Percentiles rank a stretch among this genome's conserved stretches.
Conservation (phyloP, 1,140 invertebrate species). For the Caenorhabditis latens region DNA sequence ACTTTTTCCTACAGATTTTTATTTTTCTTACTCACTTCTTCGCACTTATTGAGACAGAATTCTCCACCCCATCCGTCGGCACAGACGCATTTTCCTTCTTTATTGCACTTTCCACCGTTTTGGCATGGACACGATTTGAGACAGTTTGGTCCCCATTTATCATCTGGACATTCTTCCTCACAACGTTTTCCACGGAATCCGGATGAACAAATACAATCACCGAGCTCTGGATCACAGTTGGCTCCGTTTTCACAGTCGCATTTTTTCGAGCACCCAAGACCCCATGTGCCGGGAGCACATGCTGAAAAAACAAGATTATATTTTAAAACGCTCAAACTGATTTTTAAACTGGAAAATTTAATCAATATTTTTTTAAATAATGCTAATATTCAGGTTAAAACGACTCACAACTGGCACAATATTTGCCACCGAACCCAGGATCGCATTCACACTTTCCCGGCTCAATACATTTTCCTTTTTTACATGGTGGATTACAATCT, state of each 20-base stretch:
- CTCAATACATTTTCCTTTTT: conserved; percentile 87
- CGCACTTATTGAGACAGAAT: conserved; percentile 79
- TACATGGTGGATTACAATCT: conserved; percentile 85
- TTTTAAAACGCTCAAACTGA: conserved; percentile 77
- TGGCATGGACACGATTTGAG: conserved; percentile 69
- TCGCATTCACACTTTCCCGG: conserved; percentile 89
- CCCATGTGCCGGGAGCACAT: conserved; percentile 86
- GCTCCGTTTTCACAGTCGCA: conserved; percentile 82
- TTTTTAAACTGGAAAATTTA: conserved; percentile 60
- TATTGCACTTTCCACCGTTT: conserved; percentile 83
- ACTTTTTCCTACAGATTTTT: too few relatives aligned
- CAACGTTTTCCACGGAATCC: conserved; percentile 87
- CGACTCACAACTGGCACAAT: conserved; percentile 80
- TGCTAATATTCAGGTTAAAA: conserved; percentile 45
- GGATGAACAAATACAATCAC: conserved; percentile 67
- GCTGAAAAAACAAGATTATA: conserved; percentile 80
- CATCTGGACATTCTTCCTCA: conserved; percentile 82
- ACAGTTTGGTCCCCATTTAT: conserved; percentile 63
- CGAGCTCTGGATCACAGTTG: conserved; percentile 71
- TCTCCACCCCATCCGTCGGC: conserved; percentile 73
- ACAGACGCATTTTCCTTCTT: conserved; percentile 84
- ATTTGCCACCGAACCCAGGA: conserved; percentile 87
- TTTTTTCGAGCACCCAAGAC: conserved; percentile 82
- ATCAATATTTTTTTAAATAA: too few relatives aligned
- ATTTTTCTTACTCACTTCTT: conserved; percentile 74